A percentile compares a stretch with the other conserved stretches of the same genome.
phyloP scores from a whole-genome alignment of 1,140 invertebrate genomes.

The Lethocerus indicus region DNA sequence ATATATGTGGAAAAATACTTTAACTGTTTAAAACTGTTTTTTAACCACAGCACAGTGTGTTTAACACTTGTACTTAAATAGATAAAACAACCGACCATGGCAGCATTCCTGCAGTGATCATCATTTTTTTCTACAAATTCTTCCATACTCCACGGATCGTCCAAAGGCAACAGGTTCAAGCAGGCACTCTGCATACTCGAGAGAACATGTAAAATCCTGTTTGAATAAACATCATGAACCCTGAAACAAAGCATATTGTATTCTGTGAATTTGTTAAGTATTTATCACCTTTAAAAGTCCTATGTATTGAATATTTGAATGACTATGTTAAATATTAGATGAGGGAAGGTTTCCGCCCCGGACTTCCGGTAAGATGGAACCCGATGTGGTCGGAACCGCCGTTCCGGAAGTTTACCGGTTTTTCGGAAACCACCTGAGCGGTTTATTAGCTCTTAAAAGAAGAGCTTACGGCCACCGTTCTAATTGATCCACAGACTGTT shows the following conservation, averaged over 20 bases:
- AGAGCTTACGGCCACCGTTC: no score
- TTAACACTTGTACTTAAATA: neutral
- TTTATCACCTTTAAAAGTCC: no score
- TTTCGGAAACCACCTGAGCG: no score
- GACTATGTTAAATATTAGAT: no score
- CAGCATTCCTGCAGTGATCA: slow-evolving; percentile 41
- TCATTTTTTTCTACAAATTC: slow-evolving; percentile 71
- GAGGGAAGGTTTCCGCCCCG: no score
- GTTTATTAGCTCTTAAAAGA: no score
- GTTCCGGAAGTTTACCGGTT: no score
- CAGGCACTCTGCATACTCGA: slow-evolving; percentile 70
- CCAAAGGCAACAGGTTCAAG: slow-evolving; percentile 58
- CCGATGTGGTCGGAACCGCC: no score
- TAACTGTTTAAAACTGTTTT: neutral
- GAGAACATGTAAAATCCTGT: slow-evolving; percentile 76
- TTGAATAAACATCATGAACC: slow-evolving; percentile 82
- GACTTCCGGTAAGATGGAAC: no score
- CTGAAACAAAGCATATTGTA: slow-evolving; percentile 25
- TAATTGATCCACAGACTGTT: no score
- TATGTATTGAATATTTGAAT: no score
- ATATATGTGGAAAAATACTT: neutral
- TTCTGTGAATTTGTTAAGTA: no score
- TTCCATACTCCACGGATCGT: slow-evolving; percentile 71
- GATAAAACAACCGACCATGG: slow-evolving; percentile 26
- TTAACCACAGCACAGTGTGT: neutral